These are phyloP conservation scores for Lagorchestes hirsutus DNA, from an alignment of 2,797 vertebrate genomes.

Conservation along the genomic window DNA sequence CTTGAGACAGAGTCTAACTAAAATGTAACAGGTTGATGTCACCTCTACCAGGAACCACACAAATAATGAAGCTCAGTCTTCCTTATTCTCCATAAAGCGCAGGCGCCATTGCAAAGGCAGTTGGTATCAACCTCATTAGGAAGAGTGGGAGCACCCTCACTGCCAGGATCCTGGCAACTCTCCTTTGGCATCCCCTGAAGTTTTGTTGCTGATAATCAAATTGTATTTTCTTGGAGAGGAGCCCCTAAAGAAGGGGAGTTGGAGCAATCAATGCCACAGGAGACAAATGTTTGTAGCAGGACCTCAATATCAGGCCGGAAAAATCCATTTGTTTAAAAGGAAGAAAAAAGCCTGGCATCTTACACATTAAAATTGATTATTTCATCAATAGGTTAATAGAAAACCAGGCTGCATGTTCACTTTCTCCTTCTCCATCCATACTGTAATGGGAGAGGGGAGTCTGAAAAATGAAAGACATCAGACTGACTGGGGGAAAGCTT, in stretches of 20 bases:
- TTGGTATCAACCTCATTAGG: not conserved
- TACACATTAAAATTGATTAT: conserved; percentile 83
- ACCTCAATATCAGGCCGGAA: conserved; percentile 54
- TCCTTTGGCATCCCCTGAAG: rapidly evolving
- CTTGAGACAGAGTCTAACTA: not conserved
- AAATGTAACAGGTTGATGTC: not conserved
- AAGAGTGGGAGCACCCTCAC: not conserved
- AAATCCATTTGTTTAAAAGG: conserved; percentile 78
- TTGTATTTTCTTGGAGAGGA: conserved; percentile 53
- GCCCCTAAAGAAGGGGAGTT: conserved; percentile 48
- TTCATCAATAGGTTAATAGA: conserved; percentile 88
- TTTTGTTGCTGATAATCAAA: not conserved
- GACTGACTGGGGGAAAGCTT: conserved; percentile 50
- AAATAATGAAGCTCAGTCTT: not conserved
- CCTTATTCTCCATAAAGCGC: not conserved
- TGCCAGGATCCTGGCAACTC: not conserved
- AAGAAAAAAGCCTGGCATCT: conserved; percentile 76
- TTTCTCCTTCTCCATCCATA: conserved; percentile 67
- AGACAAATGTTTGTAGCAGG: conserved; percentile 47
- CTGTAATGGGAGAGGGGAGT: conserved; percentile 59
- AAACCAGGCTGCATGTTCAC: conserved; percentile 78
- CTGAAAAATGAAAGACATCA: conserved; percentile 77
- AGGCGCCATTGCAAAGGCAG: not conserved
- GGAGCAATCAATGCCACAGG: conserved; percentile 50
- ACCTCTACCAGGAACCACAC: not conserved